Evolutionary conservation across 2,797 vertebrate genomes (phyloP).

Genomic region (Enteromius anoplus): DNA sequence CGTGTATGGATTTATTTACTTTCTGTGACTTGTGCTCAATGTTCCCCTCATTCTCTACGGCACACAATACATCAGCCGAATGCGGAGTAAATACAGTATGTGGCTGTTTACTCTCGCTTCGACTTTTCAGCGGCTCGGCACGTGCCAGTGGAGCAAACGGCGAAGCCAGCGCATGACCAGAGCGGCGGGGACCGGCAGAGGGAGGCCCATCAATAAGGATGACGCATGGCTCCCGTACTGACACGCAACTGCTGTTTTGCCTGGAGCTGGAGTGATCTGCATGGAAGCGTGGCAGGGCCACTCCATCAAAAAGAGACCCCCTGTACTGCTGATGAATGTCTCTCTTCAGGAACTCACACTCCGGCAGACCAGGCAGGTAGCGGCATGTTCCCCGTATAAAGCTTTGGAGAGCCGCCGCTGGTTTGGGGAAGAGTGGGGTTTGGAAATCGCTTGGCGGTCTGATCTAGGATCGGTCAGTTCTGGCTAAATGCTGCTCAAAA

Average conservation of each 20-base stretch:
- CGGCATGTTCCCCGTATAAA: not conserved
- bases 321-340: slow-evolving; percentile 48
- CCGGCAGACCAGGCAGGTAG: slow-evolving; percentile 20
- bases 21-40: slow-evolving; percentile 28
- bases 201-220: slow-evolving; percentile 57
- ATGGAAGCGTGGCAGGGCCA: slow-evolving; percentile 53
- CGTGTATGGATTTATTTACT: slow-evolving; percentile 32
- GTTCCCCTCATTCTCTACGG: slow-evolving; percentile 23
- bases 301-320: slow-evolving; percentile 57
- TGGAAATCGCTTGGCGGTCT: not conserved
- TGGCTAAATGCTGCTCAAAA: not conserved
- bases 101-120: not conserved
- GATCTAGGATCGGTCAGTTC: not conserved
- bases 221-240: slow-evolving; percentile 51
- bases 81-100: slow-evolving; percentile 26
- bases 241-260: slow-evolving; percentile 51
- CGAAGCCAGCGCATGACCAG: slow-evolving; percentile 11
- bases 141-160: slow-evolving; percentile 14
- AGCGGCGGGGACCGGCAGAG: slow-evolving; percentile 25
- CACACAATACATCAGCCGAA: slow-evolving; percentile 26
- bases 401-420: not conserved
- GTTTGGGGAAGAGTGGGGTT: not conserved
- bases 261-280: slow-evolving; percentile 53
- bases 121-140: not conserved
- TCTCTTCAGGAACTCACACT: slow-evolving; percentile 30